phyloP scores from a whole-genome alignment of 64 coral and sea anemone genomes.

The Porites lutea region DNA sequence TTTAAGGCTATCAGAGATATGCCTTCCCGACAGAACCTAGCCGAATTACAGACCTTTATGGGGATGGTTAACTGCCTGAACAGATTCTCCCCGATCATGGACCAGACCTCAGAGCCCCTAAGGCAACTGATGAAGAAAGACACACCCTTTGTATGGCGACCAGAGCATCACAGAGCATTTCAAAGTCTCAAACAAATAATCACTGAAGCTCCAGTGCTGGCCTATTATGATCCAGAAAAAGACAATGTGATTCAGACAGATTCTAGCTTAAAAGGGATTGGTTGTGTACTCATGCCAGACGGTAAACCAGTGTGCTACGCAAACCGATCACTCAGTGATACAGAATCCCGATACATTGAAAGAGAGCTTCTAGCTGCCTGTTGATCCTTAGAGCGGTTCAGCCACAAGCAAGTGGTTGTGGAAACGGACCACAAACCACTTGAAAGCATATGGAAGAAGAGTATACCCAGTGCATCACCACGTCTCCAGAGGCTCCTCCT shows the following conservation, averaged over 20 bases:
- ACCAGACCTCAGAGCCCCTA: too few species aligned
- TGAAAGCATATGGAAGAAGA: conserved; percentile 48
- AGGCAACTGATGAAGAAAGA: conserved; percentile 58
- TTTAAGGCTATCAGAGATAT: too few species aligned
- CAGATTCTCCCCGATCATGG: too few species aligned
- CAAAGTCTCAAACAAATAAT: conserved; percentile 55
- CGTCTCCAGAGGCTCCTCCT: conserved; percentile 39
- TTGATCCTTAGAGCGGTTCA: conserved; percentile 53
- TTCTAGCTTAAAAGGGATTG: too few species aligned
- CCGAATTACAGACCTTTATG: conserved; percentile 48
- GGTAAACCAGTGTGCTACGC: conserved; percentile 34
- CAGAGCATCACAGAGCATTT: too few species aligned
- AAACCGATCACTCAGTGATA: conserved; percentile 45
- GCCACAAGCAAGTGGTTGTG: conserved; percentile 34
- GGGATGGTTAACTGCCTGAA: conserved; percentile 78
- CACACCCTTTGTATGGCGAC: conserved; percentile 49
- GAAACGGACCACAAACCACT: too few species aligned
- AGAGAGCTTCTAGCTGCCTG: conserved; percentile 56
- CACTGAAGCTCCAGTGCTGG: conserved; percentile 53
- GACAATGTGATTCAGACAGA: too few species aligned
- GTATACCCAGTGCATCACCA: conserved; percentile 8
- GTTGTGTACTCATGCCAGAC: conserved; percentile 50
- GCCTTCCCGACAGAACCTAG: too few species aligned
- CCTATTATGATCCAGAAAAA: conserved; percentile 78
- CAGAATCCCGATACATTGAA: conserved; percentile 62